A percentile compares a stretch with the other conserved stretches of the same genome.
These are phyloP conservation scores for Drosophila dives DNA, from an alignment of 2,888 invertebrate genomes.

Conservation along the genomic window DNA sequence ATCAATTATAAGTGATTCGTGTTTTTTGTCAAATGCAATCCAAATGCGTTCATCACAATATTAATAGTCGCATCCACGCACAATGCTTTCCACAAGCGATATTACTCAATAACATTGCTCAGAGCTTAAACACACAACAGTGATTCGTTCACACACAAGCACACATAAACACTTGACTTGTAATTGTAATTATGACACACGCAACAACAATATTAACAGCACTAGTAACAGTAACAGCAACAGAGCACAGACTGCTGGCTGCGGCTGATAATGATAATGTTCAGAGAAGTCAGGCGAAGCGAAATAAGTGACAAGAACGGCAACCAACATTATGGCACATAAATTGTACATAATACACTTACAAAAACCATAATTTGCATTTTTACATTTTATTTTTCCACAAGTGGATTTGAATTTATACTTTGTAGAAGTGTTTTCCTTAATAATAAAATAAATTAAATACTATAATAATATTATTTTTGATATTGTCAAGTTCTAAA, in stretches of 20 bases:
- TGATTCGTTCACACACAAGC: slow-evolving; percentile 16
- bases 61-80: slow-evolving; percentile 6
- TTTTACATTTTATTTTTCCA: background rate
- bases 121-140: slow-evolving; percentile 29
- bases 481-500: background rate
- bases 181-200: slow-evolving; percentile 54
- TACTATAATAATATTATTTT: background rate
- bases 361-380: background rate
- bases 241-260: background rate
- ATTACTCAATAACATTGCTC: slow-evolving; percentile 39
- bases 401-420: no score
- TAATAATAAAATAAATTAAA: background rate
- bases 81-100: slow-evolving; percentile 15
- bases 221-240: slow-evolving; percentile 15
- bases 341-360: background rate
- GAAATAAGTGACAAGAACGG: slow-evolving; percentile 30
- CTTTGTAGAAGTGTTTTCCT: no score
- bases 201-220: slow-evolving; percentile 20
- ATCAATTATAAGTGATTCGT: background rate
- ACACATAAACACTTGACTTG: slow-evolving; percentile 31
- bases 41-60: background rate
- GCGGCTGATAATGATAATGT: slow-evolving; percentile 46
- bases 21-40: background rate
- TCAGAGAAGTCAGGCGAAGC: slow-evolving; percentile 10
- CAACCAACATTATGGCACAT: slow-evolving; percentile 38